These are phyloP conservation scores for Mastomys coucha DNA, from an alignment of 2,113 vertebrate species.

Conservation along the genomic window DNA sequence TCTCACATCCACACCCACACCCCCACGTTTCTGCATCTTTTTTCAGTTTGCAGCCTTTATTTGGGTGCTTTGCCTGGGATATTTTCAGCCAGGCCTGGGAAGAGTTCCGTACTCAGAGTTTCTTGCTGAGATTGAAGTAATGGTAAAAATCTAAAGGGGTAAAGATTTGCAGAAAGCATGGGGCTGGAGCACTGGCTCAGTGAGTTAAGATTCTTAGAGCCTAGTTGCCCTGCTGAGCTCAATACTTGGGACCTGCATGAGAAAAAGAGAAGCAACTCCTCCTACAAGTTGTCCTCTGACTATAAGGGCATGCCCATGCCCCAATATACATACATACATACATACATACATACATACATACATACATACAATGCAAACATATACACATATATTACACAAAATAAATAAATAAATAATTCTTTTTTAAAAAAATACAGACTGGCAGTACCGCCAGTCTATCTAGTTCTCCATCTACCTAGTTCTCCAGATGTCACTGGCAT, in stretches of 20 bases:
- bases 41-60: background rate
- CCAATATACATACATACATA: background rate
- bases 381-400: background rate
- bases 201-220: background rate
- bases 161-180: fast-evolving
- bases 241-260: background rate
- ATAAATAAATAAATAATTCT: background rate
- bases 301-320: too few species aligned
- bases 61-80: background rate
- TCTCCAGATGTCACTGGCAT: background rate
- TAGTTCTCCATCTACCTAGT: background rate
- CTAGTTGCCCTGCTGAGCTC: background rate
- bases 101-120: background rate
- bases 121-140: background rate
- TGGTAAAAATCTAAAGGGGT: background rate
- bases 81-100: background rate
- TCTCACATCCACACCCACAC: background rate
- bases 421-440: background rate
- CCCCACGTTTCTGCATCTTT: background rate
- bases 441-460: background rate
- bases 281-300: background rate
- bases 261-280: background rate
- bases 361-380: background rate
- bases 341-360: too few species aligned
- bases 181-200: background rate